Base-by-base conservation (phyloP, 2,888 invertebrate species). In the Elysia crispata region DNA sequence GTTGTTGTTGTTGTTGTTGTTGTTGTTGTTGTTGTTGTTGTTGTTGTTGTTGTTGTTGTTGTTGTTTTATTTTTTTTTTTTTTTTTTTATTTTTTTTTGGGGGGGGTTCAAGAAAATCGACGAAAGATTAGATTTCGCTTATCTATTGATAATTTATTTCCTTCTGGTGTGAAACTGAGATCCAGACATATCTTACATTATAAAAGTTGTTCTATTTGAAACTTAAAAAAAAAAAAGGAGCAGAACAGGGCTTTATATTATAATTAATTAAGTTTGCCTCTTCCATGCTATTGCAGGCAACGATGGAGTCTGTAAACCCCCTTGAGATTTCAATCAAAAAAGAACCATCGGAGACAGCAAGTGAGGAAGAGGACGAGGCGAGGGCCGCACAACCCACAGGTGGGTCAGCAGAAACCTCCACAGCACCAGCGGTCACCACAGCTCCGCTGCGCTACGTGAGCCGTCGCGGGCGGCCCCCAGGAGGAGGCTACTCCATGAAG, bases 401-500 rank as follows among this genome's bases (percentile, higher is more conserved):
- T 20, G 18, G 1, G 0, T 23, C 54, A 31, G 50, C 13, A 13
- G 67, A 23, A 20, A 60, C 76, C 18, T 11, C 64, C 30, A 69
- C 76, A 0, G 0, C 28, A 15, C 30, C 80, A 0, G 8, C 60
- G 0, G 15, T 60, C 0, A 20, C 11, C 15, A 31, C 41, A 28
- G 80, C 60, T 5, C 76, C 70, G 20, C 30, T 80, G 49, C 54
- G 70, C 25, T 80, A 80, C 50, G 60, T 80, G 60, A 80, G 80
- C 66, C 67, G 80, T 30, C 31, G 80, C 15, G 80, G 80, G 18
- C 57, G 80, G 20, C 80, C 80, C 6, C 80, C 80, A 49, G 80
- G 80, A 0, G 80, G 80, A 60, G 80, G 80, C 18, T 80, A 80
- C 60, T 80, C 80, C 54, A 80, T 80, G 80, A 80, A 80, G 60